Conservation (phyloP, 2,797 vertebrate genomes). For the Spheniscus humboldti region DNA sequence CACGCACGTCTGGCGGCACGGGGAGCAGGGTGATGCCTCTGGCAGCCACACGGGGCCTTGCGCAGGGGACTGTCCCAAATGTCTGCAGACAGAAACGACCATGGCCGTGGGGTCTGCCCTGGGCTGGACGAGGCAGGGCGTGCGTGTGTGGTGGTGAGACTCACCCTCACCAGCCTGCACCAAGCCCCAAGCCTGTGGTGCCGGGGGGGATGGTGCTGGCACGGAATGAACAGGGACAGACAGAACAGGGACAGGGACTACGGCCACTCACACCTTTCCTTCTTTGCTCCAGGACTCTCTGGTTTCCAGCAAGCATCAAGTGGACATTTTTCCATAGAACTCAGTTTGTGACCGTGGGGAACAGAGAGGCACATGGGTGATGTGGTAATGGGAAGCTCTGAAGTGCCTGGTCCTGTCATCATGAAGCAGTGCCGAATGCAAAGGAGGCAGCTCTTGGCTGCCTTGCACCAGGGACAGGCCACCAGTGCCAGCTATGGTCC, state of each 20-base stretch:
- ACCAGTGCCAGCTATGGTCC: not conserved
- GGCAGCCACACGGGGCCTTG: not conserved
- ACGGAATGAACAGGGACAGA: fast-evolving
- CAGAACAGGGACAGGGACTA: not conserved
- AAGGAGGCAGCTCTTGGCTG: not conserved
- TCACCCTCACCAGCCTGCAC: not conserved
- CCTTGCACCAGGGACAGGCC: not conserved
- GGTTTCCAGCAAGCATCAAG: not conserved
- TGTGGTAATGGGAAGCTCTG: not conserved
- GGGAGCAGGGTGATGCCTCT: not conserved
- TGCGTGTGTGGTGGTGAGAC: not conserved
- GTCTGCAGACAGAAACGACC: not conserved
- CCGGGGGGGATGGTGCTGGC: fast-evolving
- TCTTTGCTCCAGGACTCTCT: not conserved
- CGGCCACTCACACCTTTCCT: not conserved
- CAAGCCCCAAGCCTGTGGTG: not conserved
- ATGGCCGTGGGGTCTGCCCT: not conserved
- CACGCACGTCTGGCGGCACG: fast-evolving
- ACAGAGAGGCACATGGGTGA: not conserved
- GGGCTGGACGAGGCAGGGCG: no score
- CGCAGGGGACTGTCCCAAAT: not conserved
- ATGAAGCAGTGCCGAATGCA: not conserved
- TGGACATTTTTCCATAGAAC: fast-evolving
- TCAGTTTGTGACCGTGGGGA: not conserved
- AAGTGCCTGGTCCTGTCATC: fast-evolving